Evolutionary conservation across 1,140 invertebrate genomes (phyloP).

Genomic region (Patella vulgata): DNA sequence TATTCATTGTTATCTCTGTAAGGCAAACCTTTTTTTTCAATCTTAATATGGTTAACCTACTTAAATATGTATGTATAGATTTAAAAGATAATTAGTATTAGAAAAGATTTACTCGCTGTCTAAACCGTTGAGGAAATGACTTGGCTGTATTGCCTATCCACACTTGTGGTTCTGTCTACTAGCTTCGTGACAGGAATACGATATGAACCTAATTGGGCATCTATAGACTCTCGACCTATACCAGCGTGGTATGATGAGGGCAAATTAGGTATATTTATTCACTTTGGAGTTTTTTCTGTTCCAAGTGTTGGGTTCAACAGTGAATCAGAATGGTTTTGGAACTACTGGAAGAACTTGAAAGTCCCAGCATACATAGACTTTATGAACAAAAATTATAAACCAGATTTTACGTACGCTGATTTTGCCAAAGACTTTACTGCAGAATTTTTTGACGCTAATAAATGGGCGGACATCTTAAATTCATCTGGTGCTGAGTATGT

Average conservation of each 20-base stretch:
- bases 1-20: no score
- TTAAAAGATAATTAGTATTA: no score
- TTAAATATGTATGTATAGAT: no score
- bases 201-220: slow-evolving; percentile 58
- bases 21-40: no score
- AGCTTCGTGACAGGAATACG: not conserved
- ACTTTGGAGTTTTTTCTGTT: slow-evolving; percentile 64
- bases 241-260: slow-evolving; percentile 64
- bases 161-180: no score
- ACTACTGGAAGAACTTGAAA: slow-evolving; percentile 40
- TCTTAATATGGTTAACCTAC: no score
- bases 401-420: no score
- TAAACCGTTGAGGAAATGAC: no score
- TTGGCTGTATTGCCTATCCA: no score
- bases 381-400: slow-evolving; percentile 47
- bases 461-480: slow-evolving; percentile 42
- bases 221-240: slow-evolving; percentile 63
- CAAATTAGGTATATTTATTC: slow-evolving; percentile 64
- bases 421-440: slow-evolving; percentile 49
- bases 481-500: slow-evolving; percentile 45
- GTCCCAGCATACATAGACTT: slow-evolving; percentile 27
- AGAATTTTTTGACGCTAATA: slow-evolving; percentile 38
- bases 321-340: slow-evolving; percentile 54
- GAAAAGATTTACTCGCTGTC: no score
- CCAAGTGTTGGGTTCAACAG: slow-evolving; percentile 47